Evolutionary conservation across 2,797 vertebrate species (phyloP), one percentile per base, ranked within the genome.

Genomic region (Gephyroberyx darwinii): DNA sequence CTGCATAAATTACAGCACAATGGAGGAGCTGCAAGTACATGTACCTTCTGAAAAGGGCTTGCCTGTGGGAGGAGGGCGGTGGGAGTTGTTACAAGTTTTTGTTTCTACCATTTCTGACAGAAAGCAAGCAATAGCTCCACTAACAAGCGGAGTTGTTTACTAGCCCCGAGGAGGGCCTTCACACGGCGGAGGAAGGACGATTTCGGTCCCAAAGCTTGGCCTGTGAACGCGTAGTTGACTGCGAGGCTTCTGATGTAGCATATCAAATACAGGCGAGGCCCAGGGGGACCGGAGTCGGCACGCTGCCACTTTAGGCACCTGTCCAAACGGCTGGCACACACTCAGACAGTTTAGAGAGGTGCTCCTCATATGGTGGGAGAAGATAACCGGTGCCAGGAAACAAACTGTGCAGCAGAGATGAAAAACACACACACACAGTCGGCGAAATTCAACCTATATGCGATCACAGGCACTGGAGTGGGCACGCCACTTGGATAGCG

Each of bases 141-240:
- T 90, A 93, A 92, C 86, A 86, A 93, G 85, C 81, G 59, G 57
- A 65, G 71, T 77, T 90, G 89, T 92, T 93, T 88, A 89, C 84
- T 76, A 71, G 79, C 83, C 84, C 84, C 7, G 77, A 89, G 86
- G 78, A 88, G 82, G 81, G 71, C 83, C 78, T 84, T 81, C 78
- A 75, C 69, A 79, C 59, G 82, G 67, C 68, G 65, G 69, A 78
- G 74, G 75, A 73, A 88, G 78, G 86, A 81, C 80, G 76, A 64
- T 83, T 83, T 70, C 59, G 48, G 81, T 91, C 83, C 82, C 71
- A 60, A 45, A 75, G 78, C 69, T 75, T 78, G 80, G 81, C 80
- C 83, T 66, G 77, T 64, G 78, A 87, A 78, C 4, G 78, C 75
- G 62, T 41, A 26, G 79, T 72, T 53, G 79, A 77, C 85, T 80